These are phyloP conservation scores for Dyspetes luteomarginatus DNA, from an alignment of 2,888 invertebrate genomes.

Conservation along the genomic window DNA sequence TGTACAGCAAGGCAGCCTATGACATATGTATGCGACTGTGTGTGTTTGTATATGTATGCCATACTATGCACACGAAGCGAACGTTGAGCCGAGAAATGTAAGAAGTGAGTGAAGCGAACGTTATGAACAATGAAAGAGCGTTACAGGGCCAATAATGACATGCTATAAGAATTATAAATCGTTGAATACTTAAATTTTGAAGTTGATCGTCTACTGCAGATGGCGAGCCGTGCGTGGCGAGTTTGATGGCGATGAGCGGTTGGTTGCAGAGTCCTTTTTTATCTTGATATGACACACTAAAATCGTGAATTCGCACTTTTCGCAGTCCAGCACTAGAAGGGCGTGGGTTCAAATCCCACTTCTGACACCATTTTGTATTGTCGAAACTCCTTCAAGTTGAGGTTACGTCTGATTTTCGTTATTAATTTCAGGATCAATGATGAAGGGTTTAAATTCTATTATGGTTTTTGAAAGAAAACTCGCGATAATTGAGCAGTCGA, in stretches of 20 bases:
- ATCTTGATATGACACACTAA: constrained; percentile 1
- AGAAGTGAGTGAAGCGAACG: neutral
- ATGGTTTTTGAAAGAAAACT: neutral
- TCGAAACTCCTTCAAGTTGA: neutral
- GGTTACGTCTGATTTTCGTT: neutral
- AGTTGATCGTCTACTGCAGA: constrained; percentile 7
- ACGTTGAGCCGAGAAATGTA: neutral
- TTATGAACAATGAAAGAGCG: neutral
- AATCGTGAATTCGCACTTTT: neutral
- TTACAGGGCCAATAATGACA: neutral
- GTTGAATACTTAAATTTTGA: constrained; percentile 31
- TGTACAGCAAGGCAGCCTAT: neutral
- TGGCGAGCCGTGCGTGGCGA: constrained; percentile 28
- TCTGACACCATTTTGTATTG: constrained; percentile 12
- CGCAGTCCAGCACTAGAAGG: neutral
- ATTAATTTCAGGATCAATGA: neutral
- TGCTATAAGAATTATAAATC: neutral
- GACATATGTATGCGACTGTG: neutral
- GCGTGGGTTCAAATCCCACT: neutral
- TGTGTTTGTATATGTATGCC: neutral
- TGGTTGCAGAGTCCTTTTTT: constrained; percentile 18
- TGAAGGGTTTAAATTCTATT: neutral
- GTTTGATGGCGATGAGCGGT: constrained; percentile 8
- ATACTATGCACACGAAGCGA: neutral
- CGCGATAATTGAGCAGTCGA: neutral